phyloP scores from a whole-genome alignment of 92 coral and sea anemone species.

The Micromussa lordhowensis region DNA sequence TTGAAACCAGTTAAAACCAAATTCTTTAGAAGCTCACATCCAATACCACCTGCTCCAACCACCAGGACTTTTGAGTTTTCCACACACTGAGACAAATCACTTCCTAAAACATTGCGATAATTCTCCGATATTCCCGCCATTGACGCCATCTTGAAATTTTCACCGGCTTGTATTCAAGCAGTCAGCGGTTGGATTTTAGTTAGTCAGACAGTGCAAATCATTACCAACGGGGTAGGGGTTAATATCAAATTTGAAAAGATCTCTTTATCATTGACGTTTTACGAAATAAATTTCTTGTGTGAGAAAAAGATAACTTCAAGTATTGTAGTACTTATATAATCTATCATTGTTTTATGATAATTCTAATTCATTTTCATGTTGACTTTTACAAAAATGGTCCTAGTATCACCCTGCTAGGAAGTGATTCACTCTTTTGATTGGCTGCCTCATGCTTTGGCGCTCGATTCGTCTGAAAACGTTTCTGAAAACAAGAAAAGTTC shows the following conservation, averaged over 20 bases:
- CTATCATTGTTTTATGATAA: not conserved
- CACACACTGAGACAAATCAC: constrained; percentile 73
- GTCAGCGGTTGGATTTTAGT: constrained; percentile 49
- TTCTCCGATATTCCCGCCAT: constrained; percentile 81
- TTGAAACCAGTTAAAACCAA: constrained; percentile 95
- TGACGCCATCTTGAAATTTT: constrained; percentile 30
- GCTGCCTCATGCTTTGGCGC: constrained; percentile 59
- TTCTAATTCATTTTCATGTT: not conserved
- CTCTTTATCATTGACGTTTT: not conserved
- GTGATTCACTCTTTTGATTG: constrained; percentile 38
- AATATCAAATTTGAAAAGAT: not conserved
- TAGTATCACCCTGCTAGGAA: not conserved
- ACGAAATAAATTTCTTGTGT: not conserved
- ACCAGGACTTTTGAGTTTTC: constrained; percentile 78
- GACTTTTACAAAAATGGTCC: not conserved
- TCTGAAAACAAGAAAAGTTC: too few relatives aligned
- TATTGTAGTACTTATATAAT: not conserved
- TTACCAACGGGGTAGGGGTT: not conserved
- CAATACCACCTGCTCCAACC: constrained; percentile 99
- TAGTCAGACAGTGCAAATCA: not conserved
- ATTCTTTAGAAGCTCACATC: constrained; percentile 96
- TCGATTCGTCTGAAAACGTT: constrained; percentile 13
- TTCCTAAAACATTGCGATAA: constrained; percentile 79
- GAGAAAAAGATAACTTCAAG: not conserved
- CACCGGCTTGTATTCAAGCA: not conserved